These are phyloP conservation scores for Periplaneta americana DNA, from an alignment of 1,140 invertebrate genomes.

Conservation along the genomic window DNA sequence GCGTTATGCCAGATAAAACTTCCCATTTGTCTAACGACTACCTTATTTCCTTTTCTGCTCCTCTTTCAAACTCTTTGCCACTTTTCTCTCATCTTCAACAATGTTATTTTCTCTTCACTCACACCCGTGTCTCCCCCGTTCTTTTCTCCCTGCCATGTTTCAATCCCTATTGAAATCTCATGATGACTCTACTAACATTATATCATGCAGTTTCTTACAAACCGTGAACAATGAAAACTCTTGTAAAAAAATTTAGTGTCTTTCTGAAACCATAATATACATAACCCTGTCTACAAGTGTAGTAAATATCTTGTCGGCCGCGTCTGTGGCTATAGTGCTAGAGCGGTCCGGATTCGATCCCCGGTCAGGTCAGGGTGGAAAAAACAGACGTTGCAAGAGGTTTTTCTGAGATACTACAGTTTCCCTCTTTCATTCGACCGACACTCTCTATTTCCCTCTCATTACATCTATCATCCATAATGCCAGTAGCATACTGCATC, in stretches of 20 bases:
- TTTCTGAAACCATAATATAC: too few relatives aligned
- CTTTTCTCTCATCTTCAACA: neutral
- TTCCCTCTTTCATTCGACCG: too few relatives aligned
- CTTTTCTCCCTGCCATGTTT: too few relatives aligned
- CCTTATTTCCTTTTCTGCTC: neutral
- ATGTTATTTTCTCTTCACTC: neutral
- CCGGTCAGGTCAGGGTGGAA: too few relatives aligned
- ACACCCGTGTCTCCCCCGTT: neutral
- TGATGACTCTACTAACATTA: neutral
- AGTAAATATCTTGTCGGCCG: too few relatives aligned
- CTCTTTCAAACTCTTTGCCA: neutral
- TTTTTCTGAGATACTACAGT: too few relatives aligned
- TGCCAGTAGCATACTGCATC: too few relatives aligned
- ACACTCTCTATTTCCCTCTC: too few relatives aligned
- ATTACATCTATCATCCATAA: too few relatives aligned
- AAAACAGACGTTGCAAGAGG: too few relatives aligned
- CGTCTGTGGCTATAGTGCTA: too few relatives aligned
- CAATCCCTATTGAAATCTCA: neutral
- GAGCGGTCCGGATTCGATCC: too few relatives aligned
- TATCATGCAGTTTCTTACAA: neutral
- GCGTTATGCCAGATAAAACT: neutral
- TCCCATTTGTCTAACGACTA: conserved; percentile 2
- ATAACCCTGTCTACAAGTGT: neutral
- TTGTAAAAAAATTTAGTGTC: neutral
- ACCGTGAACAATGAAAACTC: neutral